Base-by-base conservation (phyloP, 2,797 vertebrate species). In the Strix occidentalis region DNA sequence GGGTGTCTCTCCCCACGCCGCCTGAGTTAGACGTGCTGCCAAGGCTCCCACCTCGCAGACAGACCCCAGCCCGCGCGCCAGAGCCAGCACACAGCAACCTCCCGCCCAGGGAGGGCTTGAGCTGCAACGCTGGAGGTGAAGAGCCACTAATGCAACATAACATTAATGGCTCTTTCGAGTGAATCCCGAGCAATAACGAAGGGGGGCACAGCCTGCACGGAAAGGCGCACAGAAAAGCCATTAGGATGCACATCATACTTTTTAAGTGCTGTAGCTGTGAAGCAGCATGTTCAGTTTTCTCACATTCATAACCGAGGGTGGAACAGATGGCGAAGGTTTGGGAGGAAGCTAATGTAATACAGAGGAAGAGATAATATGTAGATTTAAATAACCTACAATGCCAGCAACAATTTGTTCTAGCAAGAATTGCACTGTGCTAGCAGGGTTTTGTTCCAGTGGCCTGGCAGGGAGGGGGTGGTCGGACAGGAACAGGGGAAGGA, bases 241-340 rank as follows among this genome's bases (percentile, higher is more conserved):
- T 96, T 61, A 89, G 96, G 81, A 95, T 95, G 95, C 96, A 64
- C 95, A 84, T 87, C 96, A 71, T 83, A 13, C 88, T 90, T 93
- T 69, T 80, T 18, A 70, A 96, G 95, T 14, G 88, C 95, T 84
- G 93, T 68, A 85, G 90, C 94, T 89, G 92, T 7, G 75, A 94
- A 96, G 96, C 96, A 94, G 95, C 95, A 92, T 94, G 96, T 94
- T 97, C 87, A 19, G 95, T 90, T 96, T 97, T 97, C 97, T 97
- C 97, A 97, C 97, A 96, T 96, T 96, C 93, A 85, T 94, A 92
- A 96, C 94, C 35, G 94, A 97, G 97, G 96, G 97, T 94, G 97
- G 97, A 97, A 97, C 97, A 97, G 97, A 97, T 97, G 97, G 97
- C n/a, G 93, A 93, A 97, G 97, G 97, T 96, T 97, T 97, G 93